Evolutionary conservation across 2,888 invertebrate genomes (phyloP).

Genomic region (Pterostichus niger): DNA sequence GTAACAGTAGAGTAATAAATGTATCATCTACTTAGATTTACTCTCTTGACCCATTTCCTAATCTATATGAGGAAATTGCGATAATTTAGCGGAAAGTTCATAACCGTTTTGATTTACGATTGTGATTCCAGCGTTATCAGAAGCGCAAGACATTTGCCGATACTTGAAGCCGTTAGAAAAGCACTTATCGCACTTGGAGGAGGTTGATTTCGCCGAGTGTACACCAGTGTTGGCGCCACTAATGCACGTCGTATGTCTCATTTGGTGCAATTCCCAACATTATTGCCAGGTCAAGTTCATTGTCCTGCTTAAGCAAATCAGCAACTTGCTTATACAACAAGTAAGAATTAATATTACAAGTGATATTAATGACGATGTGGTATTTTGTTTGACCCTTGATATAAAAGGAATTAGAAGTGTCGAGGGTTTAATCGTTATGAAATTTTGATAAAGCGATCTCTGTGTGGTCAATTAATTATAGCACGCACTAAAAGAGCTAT

Average conservation of each 20-base stretch:
- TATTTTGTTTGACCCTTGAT: no score
- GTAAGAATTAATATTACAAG: conserved; percentile 76
- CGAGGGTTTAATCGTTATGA: background rate
- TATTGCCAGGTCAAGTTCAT: conserved; percentile 95
- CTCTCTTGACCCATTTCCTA: no score
- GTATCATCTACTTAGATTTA: no score
- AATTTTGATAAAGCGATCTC: background rate
- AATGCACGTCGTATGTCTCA: conserved; percentile 92
- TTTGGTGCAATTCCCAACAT: conserved; percentile 94
- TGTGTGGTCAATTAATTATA: background rate
- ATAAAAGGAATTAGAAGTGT: background rate
- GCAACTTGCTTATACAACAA: conserved; percentile 93
- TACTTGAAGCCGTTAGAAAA: conserved; percentile 91
- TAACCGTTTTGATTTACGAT: background rate
- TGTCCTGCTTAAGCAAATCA: conserved; percentile 92
- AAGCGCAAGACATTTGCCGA: conserved; percentile 93
- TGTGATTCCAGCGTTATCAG: conserved; percentile 80
- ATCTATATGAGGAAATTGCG: no score
- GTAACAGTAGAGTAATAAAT: no score
- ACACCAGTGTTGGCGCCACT: conserved; percentile 87
- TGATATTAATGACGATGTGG: background rate
- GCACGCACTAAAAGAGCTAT: background rate
- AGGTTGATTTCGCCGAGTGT: conserved; percentile 91
- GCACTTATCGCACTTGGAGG: conserved; percentile 89
- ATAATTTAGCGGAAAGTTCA: no score